Evolutionary conservation across 92 coral and sea anemone species (phyloP).

Genomic region (Zoanthus sociatus): DNA sequence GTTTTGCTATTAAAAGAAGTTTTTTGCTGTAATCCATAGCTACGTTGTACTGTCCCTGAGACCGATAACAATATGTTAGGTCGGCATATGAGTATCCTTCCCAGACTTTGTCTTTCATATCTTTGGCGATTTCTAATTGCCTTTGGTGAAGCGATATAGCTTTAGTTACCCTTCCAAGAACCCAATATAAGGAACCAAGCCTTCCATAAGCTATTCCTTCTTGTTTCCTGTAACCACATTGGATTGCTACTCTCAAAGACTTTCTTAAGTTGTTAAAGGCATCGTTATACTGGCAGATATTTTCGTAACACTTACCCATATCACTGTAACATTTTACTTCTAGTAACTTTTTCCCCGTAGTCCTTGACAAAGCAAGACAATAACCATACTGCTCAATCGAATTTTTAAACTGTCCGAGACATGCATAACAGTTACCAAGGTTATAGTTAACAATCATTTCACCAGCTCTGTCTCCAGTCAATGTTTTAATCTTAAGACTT

Average conservation of each 20-base stretch:
- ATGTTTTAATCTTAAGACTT: neutral
- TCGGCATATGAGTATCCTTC: neutral
- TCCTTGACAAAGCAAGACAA: neutral
- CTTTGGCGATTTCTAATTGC: neutral
- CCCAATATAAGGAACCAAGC: neutral
- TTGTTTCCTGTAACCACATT: neutral
- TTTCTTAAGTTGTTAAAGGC: neutral
- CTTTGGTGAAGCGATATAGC: neutral
- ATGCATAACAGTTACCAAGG: neutral
- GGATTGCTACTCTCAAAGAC: neutral
- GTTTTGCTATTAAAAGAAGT: neutral
- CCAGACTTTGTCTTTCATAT: neutral
- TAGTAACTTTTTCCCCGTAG: neutral
- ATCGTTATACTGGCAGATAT: neutral
- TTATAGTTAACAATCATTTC: neutral
- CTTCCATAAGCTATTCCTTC: neutral
- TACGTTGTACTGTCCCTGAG: neutral
- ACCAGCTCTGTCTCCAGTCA: neutral
- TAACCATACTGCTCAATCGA: neutral
- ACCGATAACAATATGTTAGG: neutral
- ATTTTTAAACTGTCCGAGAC: neutral
- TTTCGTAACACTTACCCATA: neutral
- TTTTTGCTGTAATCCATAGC: neutral
- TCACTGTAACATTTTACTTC: neutral
- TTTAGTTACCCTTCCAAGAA: neutral